phyloP scores from a whole-genome alignment of 2,113 vertebrate genomes.

The Orientallactaga bullata region DNA sequence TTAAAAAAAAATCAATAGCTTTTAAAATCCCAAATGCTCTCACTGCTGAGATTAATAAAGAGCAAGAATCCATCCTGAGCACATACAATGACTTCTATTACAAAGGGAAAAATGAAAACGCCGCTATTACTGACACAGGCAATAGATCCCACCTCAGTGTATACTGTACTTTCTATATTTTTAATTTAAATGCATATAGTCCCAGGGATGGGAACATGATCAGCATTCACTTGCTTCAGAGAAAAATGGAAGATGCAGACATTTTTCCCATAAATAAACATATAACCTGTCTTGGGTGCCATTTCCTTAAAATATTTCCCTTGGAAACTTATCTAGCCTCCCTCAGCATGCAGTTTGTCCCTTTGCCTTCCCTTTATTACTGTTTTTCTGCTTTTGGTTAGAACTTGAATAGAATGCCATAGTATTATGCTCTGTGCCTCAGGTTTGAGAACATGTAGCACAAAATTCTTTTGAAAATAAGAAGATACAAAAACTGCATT shows the following conservation, averaged over 20 bases:
- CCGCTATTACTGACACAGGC: conserved; percentile 87
- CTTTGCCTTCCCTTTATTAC: conserved; percentile 46
- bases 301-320: conserved; percentile 85
- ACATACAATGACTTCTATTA: conserved; percentile 88
- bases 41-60: conserved; percentile 90
- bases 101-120: conserved; percentile 89
- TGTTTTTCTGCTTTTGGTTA: conserved; percentile 19
- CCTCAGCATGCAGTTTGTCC: conserved; percentile 69
- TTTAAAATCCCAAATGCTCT: conserved; percentile 86
- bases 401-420: conserved; percentile 30
- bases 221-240: conserved; percentile 85
- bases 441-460: background rate
- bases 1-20: conserved; percentile 85
- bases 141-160: conserved; percentile 87
- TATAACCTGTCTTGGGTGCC: conserved; percentile 85
- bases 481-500: background rate
- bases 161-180: conserved; percentile 87
- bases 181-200: conserved; percentile 90
- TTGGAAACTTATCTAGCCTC: conserved; percentile 83
- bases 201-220: conserved; percentile 81
- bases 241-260: conserved; percentile 84
- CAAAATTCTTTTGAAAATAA: background rate
- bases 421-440: background rate
- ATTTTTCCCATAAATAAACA: conserved; percentile 87
- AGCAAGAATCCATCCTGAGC: conserved; percentile 88